Base-by-base conservation (phyloP, 2,113 vertebrate genomes). In the Ptychochromis oligacanthus region DNA sequence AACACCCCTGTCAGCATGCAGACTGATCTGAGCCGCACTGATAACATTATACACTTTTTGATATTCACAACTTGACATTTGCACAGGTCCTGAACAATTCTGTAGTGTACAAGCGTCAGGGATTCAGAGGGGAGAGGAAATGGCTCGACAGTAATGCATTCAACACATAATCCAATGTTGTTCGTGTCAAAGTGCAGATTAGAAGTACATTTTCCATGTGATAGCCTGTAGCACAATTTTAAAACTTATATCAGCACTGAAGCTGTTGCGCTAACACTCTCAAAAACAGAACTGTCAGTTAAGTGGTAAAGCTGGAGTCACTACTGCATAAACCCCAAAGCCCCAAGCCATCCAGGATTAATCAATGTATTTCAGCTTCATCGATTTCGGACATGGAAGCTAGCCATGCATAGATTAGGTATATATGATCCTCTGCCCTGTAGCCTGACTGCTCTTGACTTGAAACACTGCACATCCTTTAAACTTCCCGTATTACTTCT, bases 291-390 rank as follows among this genome's bases (percentile, higher is more conserved):
- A 40, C 28, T 20, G 77, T 55, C 55, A 84, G 58, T 67, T 65
- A 52, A 52, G 54, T 17, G 49, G 59, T 62, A 74, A 67, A 86
- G 75, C 49, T 57, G 67, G 81, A 77, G 52, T 60, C 61, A 56
- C 82, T 59, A 38, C 74, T 59, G 43, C 22, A 31, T 3, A 5
- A 82, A 54, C 34, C 85, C 75, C 24, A 60, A 70, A 85, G 75
- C 57, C 84, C 78, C 49, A 20, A 85, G 85, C 70, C 34, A 87
- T 86, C 86, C 77, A 87, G 84, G 91, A 84, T 54, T 85, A 90
- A 93, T 95, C 93, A 87, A 92, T 92, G 85, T 72, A 89, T 86
- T 65, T 84, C 84, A 87, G 87, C 58, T 6, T 83, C 81, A 92
- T 92, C n/a, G 89, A 92, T 91, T 76, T 75, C 15, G 14, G 49